phyloP scores from a whole-genome alignment of 1,140 invertebrate species.

The Drosophila asahinai region DNA sequence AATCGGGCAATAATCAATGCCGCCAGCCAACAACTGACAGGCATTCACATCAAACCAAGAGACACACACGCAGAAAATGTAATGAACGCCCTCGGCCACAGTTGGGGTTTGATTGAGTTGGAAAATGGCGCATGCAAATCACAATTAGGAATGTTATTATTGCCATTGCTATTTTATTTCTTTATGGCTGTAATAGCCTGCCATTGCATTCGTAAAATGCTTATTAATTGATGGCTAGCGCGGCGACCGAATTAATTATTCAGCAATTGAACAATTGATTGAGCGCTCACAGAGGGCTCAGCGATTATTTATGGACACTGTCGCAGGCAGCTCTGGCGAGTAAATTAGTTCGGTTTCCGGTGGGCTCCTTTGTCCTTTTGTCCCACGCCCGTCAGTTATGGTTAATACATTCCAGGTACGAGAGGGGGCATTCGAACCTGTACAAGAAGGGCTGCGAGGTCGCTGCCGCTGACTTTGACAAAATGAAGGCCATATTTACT shows the following conservation, averaged over 20 bases:
- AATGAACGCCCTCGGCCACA: constrained; percentile 41
- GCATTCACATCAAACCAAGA: constrained; percentile 2
- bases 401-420: constrained; percentile 18
- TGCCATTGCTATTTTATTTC: constrained; percentile 10
- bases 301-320: constrained; percentile 44
- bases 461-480: constrained; percentile 68
- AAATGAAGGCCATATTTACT: constrained; percentile 53
- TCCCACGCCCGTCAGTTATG: constrained; percentile 18
- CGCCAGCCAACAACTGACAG: constrained; percentile 30
- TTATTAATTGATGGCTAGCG: constrained; percentile 60
- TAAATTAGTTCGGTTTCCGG: constrained; percentile 18
- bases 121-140: constrained; percentile 52
- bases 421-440: constrained; percentile 1
- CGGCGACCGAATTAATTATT: constrained; percentile 54
- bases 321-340: constrained; percentile 1
- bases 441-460: constrained; percentile 18
- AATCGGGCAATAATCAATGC: constrained; percentile 33
- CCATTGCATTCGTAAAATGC: constrained; percentile 45
- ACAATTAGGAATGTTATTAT: constrained; percentile 50
- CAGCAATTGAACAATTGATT: constrained; percentile 55
- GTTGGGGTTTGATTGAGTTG: constrained; percentile 32
- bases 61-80: constrained; percentile 21
- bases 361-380: constrained; percentile 16
- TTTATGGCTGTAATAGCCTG: constrained; percentile 39
- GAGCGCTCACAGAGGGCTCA: constrained; percentile 24